Conservation (phyloP, 2,888 invertebrate species). For the Pyrgus malvae region DNA sequence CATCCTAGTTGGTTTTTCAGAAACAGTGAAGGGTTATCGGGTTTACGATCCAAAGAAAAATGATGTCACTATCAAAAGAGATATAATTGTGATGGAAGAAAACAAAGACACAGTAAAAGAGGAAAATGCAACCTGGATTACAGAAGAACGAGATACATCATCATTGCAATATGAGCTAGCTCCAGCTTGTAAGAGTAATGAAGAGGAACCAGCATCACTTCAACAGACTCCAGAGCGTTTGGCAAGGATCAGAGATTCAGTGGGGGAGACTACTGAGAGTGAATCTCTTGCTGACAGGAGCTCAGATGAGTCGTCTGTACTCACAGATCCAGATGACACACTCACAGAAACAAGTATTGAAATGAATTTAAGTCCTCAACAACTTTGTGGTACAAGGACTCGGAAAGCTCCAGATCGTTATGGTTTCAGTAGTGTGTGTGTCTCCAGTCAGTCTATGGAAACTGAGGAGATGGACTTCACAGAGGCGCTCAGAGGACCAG, state of each 20-base stretch:
- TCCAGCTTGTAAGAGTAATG: no score
- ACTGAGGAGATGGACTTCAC: not conserved
- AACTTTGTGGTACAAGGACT: not conserved
- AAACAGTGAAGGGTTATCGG: not conserved
- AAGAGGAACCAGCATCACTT: not conserved
- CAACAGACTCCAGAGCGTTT: not conserved
- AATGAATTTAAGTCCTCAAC: not conserved
- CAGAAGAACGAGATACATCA: not conserved
- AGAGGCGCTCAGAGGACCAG: not conserved
- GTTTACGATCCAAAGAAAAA: not conserved
- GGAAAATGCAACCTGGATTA: not conserved
- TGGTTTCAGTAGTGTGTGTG: not conserved
- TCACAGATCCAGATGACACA: not conserved
- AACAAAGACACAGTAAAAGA: not conserved
- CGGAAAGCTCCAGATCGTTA: not conserved
- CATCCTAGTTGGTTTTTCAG: not conserved
- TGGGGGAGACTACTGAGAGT: not conserved
- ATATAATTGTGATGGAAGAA: not conserved
- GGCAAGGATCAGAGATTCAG: not conserved
- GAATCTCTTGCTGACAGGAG: not conserved
- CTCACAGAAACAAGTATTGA: not conserved
- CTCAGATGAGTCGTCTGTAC: not conserved
- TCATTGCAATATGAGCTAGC: no score
- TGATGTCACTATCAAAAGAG: not conserved
- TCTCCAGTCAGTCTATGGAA: not conserved